Percentiles rank a stretch among this genome's conserved stretches.
phyloP scores from a whole-genome alignment of 2,888 invertebrate species.

The Arenicola marina region DNA sequence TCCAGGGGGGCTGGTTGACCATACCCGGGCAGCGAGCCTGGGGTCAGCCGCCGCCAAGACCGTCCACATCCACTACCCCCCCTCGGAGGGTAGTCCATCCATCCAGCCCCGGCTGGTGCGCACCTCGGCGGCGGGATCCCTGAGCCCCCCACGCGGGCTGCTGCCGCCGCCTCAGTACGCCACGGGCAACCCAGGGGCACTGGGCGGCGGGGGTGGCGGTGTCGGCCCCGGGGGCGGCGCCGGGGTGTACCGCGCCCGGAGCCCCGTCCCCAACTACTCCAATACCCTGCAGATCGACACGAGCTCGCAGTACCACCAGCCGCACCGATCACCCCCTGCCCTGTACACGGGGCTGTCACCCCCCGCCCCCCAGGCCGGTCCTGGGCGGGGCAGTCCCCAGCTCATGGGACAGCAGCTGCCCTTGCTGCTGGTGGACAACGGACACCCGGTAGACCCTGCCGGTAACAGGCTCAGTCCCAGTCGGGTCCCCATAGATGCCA shows the following conservation, averaged over 20 bases:
- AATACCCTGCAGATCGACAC: slow-evolving; percentile 11
- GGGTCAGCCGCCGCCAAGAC: not conserved
- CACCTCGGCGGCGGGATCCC: slow-evolving; percentile 8
- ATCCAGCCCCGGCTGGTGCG: not conserved
- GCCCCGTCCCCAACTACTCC: not conserved
- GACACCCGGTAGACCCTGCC: not conserved
- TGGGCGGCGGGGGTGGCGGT: too few relatives aligned
- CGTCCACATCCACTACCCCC: slow-evolving; percentile 8
- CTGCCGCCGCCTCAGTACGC: too few relatives aligned
- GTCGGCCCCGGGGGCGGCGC: not conserved
- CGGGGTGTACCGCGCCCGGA: not conserved
- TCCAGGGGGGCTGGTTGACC: not conserved
- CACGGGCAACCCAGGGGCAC: not conserved
- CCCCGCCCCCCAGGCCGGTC: not conserved
- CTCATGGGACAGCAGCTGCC: not conserved
- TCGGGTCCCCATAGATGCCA: too few relatives aligned
- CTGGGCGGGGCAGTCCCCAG: not conserved
- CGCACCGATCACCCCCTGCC: too few relatives aligned
- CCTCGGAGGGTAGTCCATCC: not conserved
- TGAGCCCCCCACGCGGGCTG: slow-evolving; percentile 9
- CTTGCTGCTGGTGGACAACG: not conserved
- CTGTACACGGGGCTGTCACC: not conserved
- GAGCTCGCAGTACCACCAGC: slow-evolving; percentile 4
- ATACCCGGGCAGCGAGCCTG: not conserved
- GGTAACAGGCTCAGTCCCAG: too few relatives aligned